Base-by-base conservation (phyloP, 2,797 vertebrate genomes). In the Notamacropus eugenii region DNA sequence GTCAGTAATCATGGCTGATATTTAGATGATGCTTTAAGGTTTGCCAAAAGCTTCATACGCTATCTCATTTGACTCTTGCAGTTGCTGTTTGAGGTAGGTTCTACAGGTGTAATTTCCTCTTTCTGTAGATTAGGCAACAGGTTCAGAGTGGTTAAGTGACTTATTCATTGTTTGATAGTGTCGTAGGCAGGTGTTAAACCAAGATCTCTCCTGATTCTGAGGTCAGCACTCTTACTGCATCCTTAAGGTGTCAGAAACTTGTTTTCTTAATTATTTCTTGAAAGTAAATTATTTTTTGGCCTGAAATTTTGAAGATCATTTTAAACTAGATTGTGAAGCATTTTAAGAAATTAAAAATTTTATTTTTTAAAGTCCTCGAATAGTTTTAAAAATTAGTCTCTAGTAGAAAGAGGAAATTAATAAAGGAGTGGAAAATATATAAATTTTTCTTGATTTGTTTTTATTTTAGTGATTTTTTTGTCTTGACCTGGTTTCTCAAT, bases 381-480 rank as follows among this genome's bases (percentile, higher is more conserved):
- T 92, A 4, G 4, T 82, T 95, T 96, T 74, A n/a, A 12, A 19
- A 46, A 82, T 87, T 92, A 74, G 40, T 90, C 55, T 95, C 50
- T 90, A 90, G 57, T 90, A 62, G 91, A 92, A 91, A 74, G 46
- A 67, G 40, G 74, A 55, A 94, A 1, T 13, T 34, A 91, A 58
- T 54, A 91, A 62, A 82, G 92, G 50, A 94, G 10, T 90, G 11
- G 11, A 91, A n/a, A 0, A 0, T 27, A 50, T 40, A 9, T 10
- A 40, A 24, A 58, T 67, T 90, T 95, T 54, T 57, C 93, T 62
- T 90, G 54, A 46, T 87, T 74, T 74, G n/a, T 40, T 91, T 92
- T 95, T 90, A 90, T 34, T 54, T 62, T 28, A 57, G 40, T 54
- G 50, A 28, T 91, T 95, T 93, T 29, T 95, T 93, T 94, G 91